A percentile compares a stretch with the other conserved stretches of the same genome.
Evolutionary conservation across 2,888 invertebrate species (phyloP).

Genomic region (Conops quadrifasciatus): DNA sequence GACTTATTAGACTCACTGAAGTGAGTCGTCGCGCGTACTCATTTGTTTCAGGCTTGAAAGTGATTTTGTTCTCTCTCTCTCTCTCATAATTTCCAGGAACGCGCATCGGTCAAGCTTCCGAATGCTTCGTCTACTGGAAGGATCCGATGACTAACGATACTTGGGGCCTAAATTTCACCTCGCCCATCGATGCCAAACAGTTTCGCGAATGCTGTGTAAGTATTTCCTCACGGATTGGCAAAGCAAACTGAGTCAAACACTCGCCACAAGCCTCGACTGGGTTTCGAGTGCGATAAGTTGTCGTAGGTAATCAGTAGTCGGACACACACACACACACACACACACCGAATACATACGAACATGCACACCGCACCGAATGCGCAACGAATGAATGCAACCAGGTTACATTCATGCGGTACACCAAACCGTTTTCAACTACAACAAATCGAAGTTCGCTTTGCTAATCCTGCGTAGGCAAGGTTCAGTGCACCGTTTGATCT

Average conservation of each 20-base stretch:
- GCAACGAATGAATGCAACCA: no score
- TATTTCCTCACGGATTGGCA: constrained; percentile 66
- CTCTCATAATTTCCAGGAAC: constrained; percentile 75
- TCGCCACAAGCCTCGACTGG: neutral
- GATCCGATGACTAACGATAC: constrained; percentile 97
- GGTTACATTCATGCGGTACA: no score
- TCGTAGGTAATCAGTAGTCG: neutral
- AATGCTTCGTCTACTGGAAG: constrained; percentile 99
- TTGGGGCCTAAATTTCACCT: constrained; percentile 98
- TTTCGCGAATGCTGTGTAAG: constrained; percentile 97
- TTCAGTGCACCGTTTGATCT: constrained; percentile 49
- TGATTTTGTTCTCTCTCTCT: no score
- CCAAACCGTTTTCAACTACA: neutral
- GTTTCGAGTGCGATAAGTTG: neutral
- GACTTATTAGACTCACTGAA: no score
- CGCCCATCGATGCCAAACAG: constrained; percentile 95
- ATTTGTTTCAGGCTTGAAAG: neutral
- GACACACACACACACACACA: neutral
- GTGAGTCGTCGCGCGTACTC: no score
- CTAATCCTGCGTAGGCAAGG: constrained; percentile 52
- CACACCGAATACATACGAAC: neutral
- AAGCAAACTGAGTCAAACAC: constrained; percentile 46
- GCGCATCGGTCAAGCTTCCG: constrained; percentile 95
- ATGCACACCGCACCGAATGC: no score
- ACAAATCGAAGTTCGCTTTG: constrained; percentile 47